phyloP scores from a whole-genome alignment of 92 coral and sea anemone species.

The Porites cylindrica region DNA sequence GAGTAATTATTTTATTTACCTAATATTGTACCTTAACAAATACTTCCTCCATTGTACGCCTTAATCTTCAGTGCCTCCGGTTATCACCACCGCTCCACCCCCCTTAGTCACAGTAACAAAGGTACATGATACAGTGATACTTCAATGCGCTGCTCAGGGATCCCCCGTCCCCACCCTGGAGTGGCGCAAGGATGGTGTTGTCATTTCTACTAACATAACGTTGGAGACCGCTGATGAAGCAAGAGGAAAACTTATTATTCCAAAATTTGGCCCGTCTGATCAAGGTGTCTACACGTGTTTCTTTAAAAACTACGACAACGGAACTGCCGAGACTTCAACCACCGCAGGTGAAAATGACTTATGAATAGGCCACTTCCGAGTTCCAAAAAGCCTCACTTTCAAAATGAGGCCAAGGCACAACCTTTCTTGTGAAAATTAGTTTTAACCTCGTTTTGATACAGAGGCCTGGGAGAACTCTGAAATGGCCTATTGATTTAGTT shows the following conservation, averaged over 20 bases:
- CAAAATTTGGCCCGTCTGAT: slow-evolving; percentile 63
- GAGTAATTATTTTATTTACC: no score
- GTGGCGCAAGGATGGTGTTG: slow-evolving; percentile 77
- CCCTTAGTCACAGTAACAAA: slow-evolving; percentile 53
- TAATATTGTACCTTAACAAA: no score
- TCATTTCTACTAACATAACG: slow-evolving; percentile 60
- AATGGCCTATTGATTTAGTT: no score
- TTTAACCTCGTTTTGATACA: no score
- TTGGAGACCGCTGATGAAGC: slow-evolving; percentile 26
- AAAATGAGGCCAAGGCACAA: no score
- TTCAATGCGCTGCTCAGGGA: slow-evolving; percentile 81
- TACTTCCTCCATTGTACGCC: background rate
- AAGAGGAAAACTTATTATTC: slow-evolving; percentile 64
- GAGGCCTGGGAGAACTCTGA: no score
- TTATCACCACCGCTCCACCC: slow-evolving; percentile 66
- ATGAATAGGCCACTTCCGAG: no score
- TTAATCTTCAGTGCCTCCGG: slow-evolving; percentile 57
- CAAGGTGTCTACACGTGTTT: slow-evolving; percentile 80
- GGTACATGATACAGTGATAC: slow-evolving; percentile 39
- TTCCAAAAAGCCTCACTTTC: no score
- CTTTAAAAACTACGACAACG: slow-evolving; percentile 84
- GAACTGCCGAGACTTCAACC: slow-evolving; percentile 68
- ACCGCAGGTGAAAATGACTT: slow-evolving; percentile 59
- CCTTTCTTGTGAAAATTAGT: no score
- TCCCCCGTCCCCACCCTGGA: slow-evolving; percentile 84